Evolutionary conservation across 2,797 vertebrate genomes (phyloP), one percentile per base, ranked within the genome.

Genomic region (Periparus ater): DNA sequence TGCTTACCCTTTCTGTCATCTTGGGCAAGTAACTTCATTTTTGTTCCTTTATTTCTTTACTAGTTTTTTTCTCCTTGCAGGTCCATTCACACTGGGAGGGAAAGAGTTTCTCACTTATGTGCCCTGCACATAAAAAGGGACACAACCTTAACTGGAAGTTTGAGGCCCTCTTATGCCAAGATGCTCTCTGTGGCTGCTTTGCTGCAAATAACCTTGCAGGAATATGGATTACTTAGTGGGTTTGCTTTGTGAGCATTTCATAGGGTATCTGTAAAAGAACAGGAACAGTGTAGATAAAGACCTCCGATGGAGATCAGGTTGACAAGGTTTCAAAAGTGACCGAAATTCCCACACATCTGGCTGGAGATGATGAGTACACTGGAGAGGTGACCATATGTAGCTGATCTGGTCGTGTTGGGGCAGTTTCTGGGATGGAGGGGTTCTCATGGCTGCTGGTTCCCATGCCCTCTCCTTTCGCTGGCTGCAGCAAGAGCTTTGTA

Each of bases 401-500:
- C 5, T 3, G 63, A 66, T 40, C 29, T 21, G 10, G n/a, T 8
- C 5, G 20, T 29, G 27, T 18, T 55, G 29, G 30, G 38, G 10
- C 17, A 21, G 10, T 92, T 80, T 86, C 3, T 34, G 58, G 60
- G 60, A 30, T 16, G 36, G 34, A 85, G 47, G 13, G 4, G 26
- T 26, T 42, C 34, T 60, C 4, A 3, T 25, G 34, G n/a, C 62
- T 44, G 10, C 44, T 3, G 8, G 20, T 60, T 7, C 21, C 29
- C 9, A n/a, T n/a, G n/a, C 25, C 34, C 1, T 1, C 0, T 4
- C 38, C 48, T 51, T 50, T 55, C 0, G 0, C 23, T 34, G 53
- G 38, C 65, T 84, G 57, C 42, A 57, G 76, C 4, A 3, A 44
- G 57, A 72, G 66, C 42, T 20, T 22, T 1, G 3, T 44, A 60